Conservation (phyloP, 2,113 vertebrate genomes). For the Ceuthmochares aereus region DNA sequence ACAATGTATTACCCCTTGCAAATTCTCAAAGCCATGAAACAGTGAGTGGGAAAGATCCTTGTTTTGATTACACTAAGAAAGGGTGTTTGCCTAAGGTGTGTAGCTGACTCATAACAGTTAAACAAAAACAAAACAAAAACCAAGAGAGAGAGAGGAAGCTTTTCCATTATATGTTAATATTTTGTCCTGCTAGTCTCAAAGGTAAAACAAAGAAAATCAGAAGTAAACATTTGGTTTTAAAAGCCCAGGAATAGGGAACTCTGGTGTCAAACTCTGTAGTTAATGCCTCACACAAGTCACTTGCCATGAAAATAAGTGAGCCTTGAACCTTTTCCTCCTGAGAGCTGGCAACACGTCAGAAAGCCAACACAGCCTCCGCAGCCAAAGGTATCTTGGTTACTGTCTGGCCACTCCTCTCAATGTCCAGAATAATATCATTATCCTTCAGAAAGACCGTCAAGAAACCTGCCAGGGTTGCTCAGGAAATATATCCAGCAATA, state of each 20-base stretch:
- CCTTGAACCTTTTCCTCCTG: neutral
- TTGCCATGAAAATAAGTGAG: neutral
- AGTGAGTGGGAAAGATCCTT: neutral
- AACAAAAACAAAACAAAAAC: neutral
- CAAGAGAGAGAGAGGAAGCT: neutral
- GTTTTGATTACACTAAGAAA: neutral
- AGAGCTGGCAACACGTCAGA: neutral
- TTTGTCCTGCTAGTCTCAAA: neutral
- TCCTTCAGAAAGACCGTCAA: neutral
- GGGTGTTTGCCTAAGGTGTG: conserved; percentile 26
- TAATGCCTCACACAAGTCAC: neutral
- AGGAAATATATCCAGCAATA: neutral
- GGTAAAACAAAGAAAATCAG: neutral
- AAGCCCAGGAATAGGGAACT: neutral
- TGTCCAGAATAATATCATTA: neutral
- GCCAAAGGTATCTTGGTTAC: neutral
- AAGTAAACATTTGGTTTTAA: neutral
- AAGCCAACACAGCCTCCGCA: neutral
- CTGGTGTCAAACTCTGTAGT: neutral
- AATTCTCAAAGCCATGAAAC: neutral
- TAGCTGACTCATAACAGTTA: neutral
- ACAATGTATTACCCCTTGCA: neutral
- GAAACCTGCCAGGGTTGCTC: neutral
- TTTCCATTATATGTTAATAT: neutral
- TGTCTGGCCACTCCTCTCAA: neutral